Percentiles rank a stretch among this genome's conserved stretches.
Conservation (phyloP, 2,797 vertebrate species). For the Neosilurus mollespiculum region DNA sequence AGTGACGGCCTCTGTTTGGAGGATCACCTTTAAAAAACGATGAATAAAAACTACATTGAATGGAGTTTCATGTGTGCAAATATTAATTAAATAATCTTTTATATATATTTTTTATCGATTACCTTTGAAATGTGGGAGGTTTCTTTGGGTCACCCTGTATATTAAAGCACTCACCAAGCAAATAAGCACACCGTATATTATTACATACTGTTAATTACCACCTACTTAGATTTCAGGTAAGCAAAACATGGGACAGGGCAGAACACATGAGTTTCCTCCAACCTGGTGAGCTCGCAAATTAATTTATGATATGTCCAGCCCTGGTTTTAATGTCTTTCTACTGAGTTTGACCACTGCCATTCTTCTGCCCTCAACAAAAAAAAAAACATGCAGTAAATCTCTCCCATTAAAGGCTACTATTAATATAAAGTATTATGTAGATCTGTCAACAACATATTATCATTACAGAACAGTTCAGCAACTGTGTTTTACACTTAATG, state of each 20-base stretch:
- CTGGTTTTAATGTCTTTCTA: neutral
- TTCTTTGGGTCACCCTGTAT: too few species aligned
- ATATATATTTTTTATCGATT: too few species aligned
- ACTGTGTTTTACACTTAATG: conserved; percentile 16
- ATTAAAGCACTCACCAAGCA: neutral
- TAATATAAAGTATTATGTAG: neutral
- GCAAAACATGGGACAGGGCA: neutral
- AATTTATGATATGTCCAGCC: neutral
- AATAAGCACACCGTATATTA: neutral
- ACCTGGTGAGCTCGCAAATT: neutral
- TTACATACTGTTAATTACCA: too few species aligned
- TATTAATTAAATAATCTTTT: too few species aligned
- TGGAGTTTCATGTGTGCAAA: too few species aligned
- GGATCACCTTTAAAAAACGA: too few species aligned
- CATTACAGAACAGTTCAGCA: neutral
- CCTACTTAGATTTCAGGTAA: too few species aligned
- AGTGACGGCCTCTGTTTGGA: too few species aligned
- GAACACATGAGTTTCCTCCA: neutral
- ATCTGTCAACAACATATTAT: neutral
- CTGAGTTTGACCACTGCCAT: neutral
- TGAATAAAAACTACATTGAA: too few species aligned
- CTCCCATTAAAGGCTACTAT: neutral
- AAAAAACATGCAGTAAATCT: neutral
- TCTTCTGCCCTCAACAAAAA: neutral
- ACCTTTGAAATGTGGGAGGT: too few species aligned